Evolutionary conservation across 1,140 invertebrate species (phyloP).

Genomic region (Anastrepha obliqua): DNA sequence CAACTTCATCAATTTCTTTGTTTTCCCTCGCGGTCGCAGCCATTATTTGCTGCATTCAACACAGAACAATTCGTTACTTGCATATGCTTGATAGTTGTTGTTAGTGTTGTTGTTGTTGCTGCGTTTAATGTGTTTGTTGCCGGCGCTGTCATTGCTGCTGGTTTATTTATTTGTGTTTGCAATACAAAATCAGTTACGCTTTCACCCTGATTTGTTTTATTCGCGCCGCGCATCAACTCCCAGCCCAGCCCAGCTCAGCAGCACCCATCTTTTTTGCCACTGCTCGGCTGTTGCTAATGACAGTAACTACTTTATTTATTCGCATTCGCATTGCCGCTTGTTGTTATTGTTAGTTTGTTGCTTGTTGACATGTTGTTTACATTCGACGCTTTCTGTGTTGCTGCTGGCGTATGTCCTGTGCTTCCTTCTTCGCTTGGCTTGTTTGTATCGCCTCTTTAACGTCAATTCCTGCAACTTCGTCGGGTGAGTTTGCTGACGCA

Average conservation of each 20-base stretch:
- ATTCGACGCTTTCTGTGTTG: conserved; percentile 30
- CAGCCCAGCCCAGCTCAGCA: conserved; percentile 52
- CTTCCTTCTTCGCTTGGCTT: conserved; percentile 18
- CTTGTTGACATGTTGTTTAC: conserved; percentile 52
- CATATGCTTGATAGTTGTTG: background rate
- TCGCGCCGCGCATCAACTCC: conserved; percentile 19
- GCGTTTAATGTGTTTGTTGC: conserved; percentile 54
- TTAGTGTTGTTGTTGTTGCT: conserved; percentile 29
- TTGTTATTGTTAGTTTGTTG: conserved; percentile 39
- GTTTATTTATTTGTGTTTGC: conserved; percentile 52
- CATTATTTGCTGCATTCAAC: conserved; percentile 64
- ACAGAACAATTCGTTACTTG: conserved; percentile 32
- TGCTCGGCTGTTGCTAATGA: conserved; percentile 33
- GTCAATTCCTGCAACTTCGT: conserved; percentile 18
- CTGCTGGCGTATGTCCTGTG: conserved; percentile 13
- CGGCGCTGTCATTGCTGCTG: conserved; percentile 46
- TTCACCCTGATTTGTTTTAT: conserved; percentile 60
- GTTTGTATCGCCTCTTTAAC: conserved; percentile 48
- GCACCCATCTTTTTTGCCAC: conserved; percentile 48
- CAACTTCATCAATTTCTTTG: conserved; percentile 57
- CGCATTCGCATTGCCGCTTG: background rate
- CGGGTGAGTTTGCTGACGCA: conserved; percentile 1
- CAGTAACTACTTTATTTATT: conserved; percentile 15
- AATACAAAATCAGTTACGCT: conserved; percentile 72
- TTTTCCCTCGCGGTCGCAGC: conserved; percentile 71